These are phyloP conservation scores for Drosophila infuscata DNA, from an alignment of 2,888 invertebrate genomes.

Conservation along the genomic window DNA sequence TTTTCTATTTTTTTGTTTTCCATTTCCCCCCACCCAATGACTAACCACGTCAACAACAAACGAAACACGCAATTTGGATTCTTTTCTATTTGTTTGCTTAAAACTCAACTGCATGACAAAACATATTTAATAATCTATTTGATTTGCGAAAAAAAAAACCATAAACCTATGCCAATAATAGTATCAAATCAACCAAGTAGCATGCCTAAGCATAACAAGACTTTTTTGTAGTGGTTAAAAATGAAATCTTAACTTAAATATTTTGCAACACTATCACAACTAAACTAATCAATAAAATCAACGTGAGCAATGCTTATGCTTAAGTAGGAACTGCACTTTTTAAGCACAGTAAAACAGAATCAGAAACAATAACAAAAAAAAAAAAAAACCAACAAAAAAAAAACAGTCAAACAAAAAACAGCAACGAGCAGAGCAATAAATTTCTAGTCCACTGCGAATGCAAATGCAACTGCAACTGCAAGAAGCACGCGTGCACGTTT, in stretches of 20 bases:
- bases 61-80: conserved; percentile 42
- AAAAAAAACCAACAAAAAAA: conserved; percentile 24
- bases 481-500: conserved; percentile 47
- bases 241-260: conserved; percentile 16
- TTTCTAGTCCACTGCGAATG: conserved; percentile 44
- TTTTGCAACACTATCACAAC: conserved; percentile 12
- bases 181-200: conserved; percentile 69
- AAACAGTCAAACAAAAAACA: conserved; percentile 9
- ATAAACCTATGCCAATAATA: conserved; percentile 25
- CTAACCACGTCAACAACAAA: conserved; percentile 47
- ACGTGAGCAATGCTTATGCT: conserved; percentile 53
- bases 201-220: conserved; percentile 39
- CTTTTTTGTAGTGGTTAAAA: conserved; percentile 24
- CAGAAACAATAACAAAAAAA: conserved; percentile 31
- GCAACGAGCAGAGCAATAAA: conserved; percentile 28
- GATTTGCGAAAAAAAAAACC: background rate
- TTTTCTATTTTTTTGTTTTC: conserved; percentile 40
- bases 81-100: conserved; percentile 13
- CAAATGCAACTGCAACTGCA: conserved; percentile 42
- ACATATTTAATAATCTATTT: conserved; percentile 6
- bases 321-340: conserved; percentile 64
- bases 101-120: conserved; percentile 41
- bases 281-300: conserved; percentile 21
- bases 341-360: conserved; percentile 37
- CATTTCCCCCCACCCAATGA: conserved; percentile 33